Evolutionary conservation across 2,888 invertebrate species (phyloP).

Genomic region (Aethes cnicana): DNA sequence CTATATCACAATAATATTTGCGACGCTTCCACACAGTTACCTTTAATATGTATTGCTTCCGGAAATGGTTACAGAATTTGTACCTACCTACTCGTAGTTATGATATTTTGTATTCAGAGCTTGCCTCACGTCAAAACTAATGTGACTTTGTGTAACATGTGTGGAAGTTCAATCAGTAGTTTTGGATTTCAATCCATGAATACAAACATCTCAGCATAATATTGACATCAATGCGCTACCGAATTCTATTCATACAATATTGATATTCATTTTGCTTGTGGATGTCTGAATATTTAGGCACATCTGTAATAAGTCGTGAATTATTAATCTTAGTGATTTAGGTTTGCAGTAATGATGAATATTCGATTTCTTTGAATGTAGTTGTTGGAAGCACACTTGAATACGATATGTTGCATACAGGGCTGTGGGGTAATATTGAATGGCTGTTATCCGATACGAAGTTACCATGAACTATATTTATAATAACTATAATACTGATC

Average conservation of each 20-base stretch:
- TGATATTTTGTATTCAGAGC: slow-evolving; percentile 21
- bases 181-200: slow-evolving; percentile 43
- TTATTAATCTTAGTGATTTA: slow-evolving; percentile 25
- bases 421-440: too few relatives aligned
- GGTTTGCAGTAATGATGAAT: slow-evolving; percentile 29
- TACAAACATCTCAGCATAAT: slow-evolving; percentile 39
- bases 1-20: too few relatives aligned
- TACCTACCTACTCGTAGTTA: slow-evolving; percentile 17
- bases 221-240: slow-evolving; percentile 10
- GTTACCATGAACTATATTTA: too few relatives aligned
- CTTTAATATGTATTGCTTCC: too few relatives aligned
- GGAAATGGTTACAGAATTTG: slow-evolving; percentile 14
- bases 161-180: slow-evolving; percentile 31
- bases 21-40: too few relatives aligned
- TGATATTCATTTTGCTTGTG: slow-evolving; percentile 33
- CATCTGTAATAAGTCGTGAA: slow-evolving; percentile 16
- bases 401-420: not conserved
- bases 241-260: slow-evolving; percentile 28
- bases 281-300: slow-evolving; percentile 24
- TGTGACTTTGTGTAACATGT: slow-evolving; percentile 9
- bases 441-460: too few relatives aligned
- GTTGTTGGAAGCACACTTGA: not conserved
- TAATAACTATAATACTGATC: too few relatives aligned
- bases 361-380: slow-evolving; percentile 30
- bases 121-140: slow-evolving; percentile 1